Percentiles rank a stretch among this genome's conserved stretches.
Conservation (phyloP, 2,113 vertebrate genomes). For the Microcebus griseorufus region DNA sequence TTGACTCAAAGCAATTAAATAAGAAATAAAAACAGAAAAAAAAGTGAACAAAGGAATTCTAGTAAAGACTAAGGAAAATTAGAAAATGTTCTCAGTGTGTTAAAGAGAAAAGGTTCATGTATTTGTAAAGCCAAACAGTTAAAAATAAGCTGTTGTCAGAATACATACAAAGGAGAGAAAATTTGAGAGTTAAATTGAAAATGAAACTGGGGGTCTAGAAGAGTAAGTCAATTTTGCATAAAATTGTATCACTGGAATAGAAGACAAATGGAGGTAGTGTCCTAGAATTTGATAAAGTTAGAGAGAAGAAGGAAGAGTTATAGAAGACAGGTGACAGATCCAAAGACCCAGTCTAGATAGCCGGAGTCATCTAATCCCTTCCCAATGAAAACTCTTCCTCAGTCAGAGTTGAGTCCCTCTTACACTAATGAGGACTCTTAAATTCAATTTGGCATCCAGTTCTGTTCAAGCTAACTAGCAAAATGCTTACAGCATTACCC, state of each 20-base stretch:
- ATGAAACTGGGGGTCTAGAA: neutral
- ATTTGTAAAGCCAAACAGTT: conserved; percentile 41
- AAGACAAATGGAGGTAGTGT: neutral
- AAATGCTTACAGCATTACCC: neutral
- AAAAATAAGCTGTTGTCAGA: conserved; percentile 42
- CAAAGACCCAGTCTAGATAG: neutral
- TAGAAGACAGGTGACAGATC: neutral
- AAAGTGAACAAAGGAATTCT: neutral
- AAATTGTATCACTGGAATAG: neutral
- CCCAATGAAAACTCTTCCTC: neutral
- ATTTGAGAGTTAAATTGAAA: conserved; percentile 23
- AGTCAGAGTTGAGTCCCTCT: neutral
- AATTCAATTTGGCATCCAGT: neutral
- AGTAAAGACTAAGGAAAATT: neutral
- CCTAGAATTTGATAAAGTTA: neutral
- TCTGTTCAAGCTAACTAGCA: neutral
- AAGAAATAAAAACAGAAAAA: neutral
- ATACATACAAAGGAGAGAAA: neutral
- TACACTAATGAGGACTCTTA: neutral
- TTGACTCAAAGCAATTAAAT: neutral
- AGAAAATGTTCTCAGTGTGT: neutral
- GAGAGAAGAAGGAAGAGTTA: neutral
- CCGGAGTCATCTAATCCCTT: neutral
- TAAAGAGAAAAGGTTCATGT: neutral
- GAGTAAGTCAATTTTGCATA: neutral